phyloP scores from a whole-genome alignment of 2,113 vertebrate genomes.

The Onychorhynchus coronatus region DNA sequence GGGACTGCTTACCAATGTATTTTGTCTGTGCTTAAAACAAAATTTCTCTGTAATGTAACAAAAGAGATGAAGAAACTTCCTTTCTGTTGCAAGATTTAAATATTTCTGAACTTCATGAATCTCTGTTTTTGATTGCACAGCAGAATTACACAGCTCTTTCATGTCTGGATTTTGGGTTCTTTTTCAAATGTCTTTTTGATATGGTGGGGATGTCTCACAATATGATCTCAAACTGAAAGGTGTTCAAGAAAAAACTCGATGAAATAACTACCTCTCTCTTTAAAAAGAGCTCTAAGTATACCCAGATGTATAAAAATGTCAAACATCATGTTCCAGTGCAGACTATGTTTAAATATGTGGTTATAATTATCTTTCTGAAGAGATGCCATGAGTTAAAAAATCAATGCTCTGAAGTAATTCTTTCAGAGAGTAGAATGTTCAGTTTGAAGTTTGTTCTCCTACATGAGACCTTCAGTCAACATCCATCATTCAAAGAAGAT shows the following conservation, averaged over 20 bases:
- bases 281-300: not conserved
- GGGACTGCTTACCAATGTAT: not conserved
- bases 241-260: not conserved
- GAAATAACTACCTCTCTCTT: not conserved
- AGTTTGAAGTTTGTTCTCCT: not conserved
- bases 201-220: not conserved
- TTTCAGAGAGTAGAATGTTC: not conserved
- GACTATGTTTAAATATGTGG: not conserved
- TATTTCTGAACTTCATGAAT: not conserved
- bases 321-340: not conserved
- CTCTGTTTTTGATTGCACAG: not conserved
- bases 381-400: not conserved
- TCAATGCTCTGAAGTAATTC: not conserved
- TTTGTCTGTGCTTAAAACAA: not conserved
- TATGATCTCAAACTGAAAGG: not conserved
- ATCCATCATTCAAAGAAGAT: not conserved
- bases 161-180: not conserved
- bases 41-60: not conserved
- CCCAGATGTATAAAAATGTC: not conserved
- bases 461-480: not conserved
- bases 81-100: not conserved
- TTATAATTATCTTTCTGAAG: constrained; percentile 2
- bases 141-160: not conserved
- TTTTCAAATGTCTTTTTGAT: not conserved
- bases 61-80: not conserved